Conservation (phyloP, 2,797 vertebrate species). For the Smutsia temminckii region DNA sequence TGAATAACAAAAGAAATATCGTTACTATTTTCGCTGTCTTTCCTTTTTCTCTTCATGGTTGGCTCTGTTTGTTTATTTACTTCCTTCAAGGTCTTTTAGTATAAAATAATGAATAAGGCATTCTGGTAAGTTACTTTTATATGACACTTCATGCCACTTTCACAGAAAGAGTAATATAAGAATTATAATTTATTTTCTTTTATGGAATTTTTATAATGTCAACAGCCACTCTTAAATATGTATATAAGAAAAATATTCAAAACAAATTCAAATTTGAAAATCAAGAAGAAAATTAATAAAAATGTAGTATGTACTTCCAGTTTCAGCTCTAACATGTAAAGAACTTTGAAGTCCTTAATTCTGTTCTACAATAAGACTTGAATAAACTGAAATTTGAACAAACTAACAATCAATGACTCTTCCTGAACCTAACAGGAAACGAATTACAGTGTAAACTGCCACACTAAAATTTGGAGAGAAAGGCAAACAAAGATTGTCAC, state of each 20-base stretch:
- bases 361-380: background rate
- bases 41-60: background rate
- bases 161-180: slow-evolving; percentile 71
- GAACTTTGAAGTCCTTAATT: background rate
- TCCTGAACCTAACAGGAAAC: background rate
- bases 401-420: background rate
- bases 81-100: background rate
- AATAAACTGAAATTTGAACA: background rate
- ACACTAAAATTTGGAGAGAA: background rate
- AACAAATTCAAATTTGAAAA: slow-evolving; percentile 44
- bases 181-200: slow-evolving; percentile 52
- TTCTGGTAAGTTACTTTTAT: slow-evolving; percentile 42
- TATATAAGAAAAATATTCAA: background rate
- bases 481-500: background rate
- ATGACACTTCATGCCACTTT: slow-evolving; percentile 5
- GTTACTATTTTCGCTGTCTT: background rate
- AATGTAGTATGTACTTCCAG: background rate
- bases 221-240: background rate
- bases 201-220: slow-evolving; percentile 21
- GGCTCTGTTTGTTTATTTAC: background rate
- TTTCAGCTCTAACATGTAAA: background rate
- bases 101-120: slow-evolving; percentile 49
- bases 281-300: slow-evolving; percentile 61
- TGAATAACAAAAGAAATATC: background rate
- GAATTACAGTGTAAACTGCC: background rate